Evolutionary conservation across 2,113 vertebrate species (phyloP).

Genomic region (Austrofundulus limnaeus): DNA sequence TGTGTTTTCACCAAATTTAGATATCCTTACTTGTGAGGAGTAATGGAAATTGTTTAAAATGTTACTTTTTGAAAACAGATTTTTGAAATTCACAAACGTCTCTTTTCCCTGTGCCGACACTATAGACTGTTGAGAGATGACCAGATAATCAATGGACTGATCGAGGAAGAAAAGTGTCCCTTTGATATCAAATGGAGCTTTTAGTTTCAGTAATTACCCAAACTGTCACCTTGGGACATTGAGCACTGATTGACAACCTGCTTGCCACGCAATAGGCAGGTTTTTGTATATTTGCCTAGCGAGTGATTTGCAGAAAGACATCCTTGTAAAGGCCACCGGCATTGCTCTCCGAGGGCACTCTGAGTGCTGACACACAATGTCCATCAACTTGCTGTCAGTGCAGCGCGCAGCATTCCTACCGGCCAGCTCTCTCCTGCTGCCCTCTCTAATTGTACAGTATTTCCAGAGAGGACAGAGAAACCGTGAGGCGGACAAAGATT

Average conservation of each 20-base stretch:
- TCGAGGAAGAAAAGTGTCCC: slow-evolving; percentile 1
- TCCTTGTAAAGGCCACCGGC: slow-evolving; percentile 70
- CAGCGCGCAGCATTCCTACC: slow-evolving; percentile 33
- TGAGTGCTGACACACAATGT: slow-evolving; percentile 67
- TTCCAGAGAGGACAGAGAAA: neutral
- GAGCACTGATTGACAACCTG: slow-evolving; percentile 51
- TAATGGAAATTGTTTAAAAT: neutral
- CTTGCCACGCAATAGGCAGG: slow-evolving; percentile 39
- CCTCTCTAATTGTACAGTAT: slow-evolving; percentile 47
- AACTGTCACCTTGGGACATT: slow-evolving; percentile 32
- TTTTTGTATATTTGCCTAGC: slow-evolving; percentile 73
- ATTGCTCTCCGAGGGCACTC: slow-evolving; percentile 59
- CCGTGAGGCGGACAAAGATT: slow-evolving; percentile 34
- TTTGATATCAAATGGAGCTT: slow-evolving; percentile 30
- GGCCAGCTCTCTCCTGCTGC: slow-evolving; percentile 7
- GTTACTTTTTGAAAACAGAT: neutral
- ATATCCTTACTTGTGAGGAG: neutral
- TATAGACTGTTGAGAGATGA: slow-evolving; percentile 2
- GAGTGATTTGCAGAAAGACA: slow-evolving; percentile 71
- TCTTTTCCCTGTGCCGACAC: neutral
- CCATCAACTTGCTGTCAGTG: slow-evolving; percentile 66
- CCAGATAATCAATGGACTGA: slow-evolving; percentile 1
- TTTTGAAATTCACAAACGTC: neutral
- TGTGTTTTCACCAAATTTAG: neutral
- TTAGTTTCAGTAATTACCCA: slow-evolving; percentile 35